phyloP scores from a whole-genome alignment of 2,113 vertebrate genomes.

The Sorex araneus region DNA sequence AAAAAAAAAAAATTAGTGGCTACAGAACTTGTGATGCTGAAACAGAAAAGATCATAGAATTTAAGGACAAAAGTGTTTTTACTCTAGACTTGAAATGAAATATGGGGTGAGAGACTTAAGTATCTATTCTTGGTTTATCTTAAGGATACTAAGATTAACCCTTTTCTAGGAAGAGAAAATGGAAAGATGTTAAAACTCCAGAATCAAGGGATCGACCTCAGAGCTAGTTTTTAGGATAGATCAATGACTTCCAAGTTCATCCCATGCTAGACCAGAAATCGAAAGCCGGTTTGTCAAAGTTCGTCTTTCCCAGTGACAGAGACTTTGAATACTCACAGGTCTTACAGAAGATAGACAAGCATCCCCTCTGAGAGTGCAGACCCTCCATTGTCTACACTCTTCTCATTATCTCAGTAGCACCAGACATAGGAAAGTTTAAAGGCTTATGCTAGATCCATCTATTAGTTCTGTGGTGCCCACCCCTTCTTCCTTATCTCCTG shows the following conservation, averaged over 20 bases:
- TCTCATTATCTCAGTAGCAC: not conserved
- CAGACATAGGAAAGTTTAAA: too few species aligned
- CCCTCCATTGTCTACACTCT: not conserved
- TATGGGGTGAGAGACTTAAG: too few species aligned
- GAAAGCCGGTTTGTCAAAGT: not conserved
- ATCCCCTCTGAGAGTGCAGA: not conserved
- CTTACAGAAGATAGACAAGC: not conserved
- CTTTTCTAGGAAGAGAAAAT: not conserved
- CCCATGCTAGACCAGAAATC: not conserved
- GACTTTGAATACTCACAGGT: not conserved
- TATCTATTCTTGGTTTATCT: too few species aligned
- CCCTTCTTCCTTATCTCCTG: too few species aligned
- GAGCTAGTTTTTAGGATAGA: not conserved
- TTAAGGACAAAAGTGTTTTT: not conserved
- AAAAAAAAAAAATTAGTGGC: not conserved
- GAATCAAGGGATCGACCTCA: not conserved
- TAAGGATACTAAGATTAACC: too few species aligned
- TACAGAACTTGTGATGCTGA: not conserved
- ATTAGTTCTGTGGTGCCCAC: too few species aligned
- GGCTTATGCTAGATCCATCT: too few species aligned
- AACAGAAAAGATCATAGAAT: not conserved
- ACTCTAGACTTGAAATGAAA: not conserved
- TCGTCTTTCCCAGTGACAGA: not conserved
- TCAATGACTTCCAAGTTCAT: not conserved
- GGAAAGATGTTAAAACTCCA: not conserved